Evolutionary conservation across 2,113 vertebrate species (phyloP).

Genomic region (Myotis lucifugus): DNA sequence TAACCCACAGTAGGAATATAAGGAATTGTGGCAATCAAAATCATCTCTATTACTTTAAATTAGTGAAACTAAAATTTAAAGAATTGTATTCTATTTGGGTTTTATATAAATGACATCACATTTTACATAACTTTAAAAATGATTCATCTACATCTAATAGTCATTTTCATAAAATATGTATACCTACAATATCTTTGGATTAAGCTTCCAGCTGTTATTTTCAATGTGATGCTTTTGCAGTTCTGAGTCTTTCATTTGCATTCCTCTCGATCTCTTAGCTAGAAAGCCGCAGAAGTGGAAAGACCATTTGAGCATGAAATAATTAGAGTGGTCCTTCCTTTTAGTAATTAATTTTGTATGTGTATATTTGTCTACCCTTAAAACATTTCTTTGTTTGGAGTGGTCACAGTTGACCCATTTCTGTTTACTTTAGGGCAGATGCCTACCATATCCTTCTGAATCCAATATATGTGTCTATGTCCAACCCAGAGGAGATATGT

Average conservation of each 20-base stretch:
- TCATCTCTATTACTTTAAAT: slow-evolving; percentile 23
- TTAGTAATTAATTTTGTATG: background rate
- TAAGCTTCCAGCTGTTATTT: slow-evolving; percentile 14
- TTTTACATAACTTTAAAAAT: background rate
- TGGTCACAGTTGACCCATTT: background rate
- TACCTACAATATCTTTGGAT: background rate
- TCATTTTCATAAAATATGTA: slow-evolving; percentile 5
- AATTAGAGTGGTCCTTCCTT: background rate
- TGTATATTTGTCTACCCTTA: background rate
- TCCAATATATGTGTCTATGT: background rate
- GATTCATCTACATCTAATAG: background rate
- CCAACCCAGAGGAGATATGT: background rate
- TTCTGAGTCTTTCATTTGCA: background rate
- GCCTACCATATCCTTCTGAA: background rate
- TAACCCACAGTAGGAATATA: background rate
- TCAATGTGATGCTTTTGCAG: background rate
- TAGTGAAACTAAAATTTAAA: slow-evolving; percentile 18
- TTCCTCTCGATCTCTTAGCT: background rate
- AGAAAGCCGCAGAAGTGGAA: slow-evolving; percentile 11
- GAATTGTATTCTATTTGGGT: background rate
- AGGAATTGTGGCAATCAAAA: background rate
- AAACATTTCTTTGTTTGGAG: background rate
- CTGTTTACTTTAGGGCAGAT: background rate
- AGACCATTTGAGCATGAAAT: background rate
- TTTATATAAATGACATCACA: background rate